phyloP scores from a whole-genome alignment of 2,888 invertebrate genomes.

The Tillus elongatus region DNA sequence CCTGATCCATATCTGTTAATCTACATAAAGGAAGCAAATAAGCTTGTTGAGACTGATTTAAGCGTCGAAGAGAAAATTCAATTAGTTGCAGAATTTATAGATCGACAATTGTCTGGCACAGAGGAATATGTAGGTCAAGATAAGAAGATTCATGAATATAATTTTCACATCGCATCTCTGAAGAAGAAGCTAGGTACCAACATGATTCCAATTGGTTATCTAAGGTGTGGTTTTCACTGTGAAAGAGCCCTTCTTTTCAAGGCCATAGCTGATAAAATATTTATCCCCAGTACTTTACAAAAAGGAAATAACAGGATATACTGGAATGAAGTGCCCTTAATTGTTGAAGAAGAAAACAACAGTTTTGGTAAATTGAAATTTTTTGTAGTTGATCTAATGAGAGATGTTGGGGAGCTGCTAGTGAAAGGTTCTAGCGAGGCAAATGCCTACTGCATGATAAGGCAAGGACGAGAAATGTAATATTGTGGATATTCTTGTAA shows the following conservation, averaged over 20 bases:
- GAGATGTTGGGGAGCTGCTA: conserved; percentile 39
- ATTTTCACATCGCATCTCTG: conserved; percentile 27
- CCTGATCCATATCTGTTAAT: conserved; percentile 28
- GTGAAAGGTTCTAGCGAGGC: conserved; percentile 37
- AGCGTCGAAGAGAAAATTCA: conserved; percentile 23
- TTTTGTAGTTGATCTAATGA: conserved; percentile 44
- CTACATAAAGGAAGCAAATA: too few relatives aligned
- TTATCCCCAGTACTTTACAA: conserved; percentile 43
- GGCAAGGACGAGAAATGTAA: too few relatives aligned
- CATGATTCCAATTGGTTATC: conserved; percentile 44
- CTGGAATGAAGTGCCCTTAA: conserved; percentile 37
- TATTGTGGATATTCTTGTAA: too few relatives aligned
- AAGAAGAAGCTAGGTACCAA: conserved; percentile 37
- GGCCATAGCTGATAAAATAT: conserved; percentile 46
- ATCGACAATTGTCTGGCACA: conserved; percentile 28
- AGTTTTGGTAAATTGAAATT: conserved; percentile 25
- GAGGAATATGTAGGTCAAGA: conserved; percentile 20
- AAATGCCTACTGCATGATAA: conserved; percentile 32
- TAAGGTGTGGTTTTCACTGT: conserved; percentile 44
- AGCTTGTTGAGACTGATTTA: too few relatives aligned
- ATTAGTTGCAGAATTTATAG: conserved; percentile 29
- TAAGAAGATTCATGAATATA: conserved; percentile 27
- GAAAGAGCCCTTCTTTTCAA: conserved; percentile 46
- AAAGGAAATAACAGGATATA: conserved; percentile 32
- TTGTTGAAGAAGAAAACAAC: conserved; percentile 15